Base-by-base conservation (phyloP, 1,140 invertebrate species). In the Aphelinus atriplicis region DNA sequence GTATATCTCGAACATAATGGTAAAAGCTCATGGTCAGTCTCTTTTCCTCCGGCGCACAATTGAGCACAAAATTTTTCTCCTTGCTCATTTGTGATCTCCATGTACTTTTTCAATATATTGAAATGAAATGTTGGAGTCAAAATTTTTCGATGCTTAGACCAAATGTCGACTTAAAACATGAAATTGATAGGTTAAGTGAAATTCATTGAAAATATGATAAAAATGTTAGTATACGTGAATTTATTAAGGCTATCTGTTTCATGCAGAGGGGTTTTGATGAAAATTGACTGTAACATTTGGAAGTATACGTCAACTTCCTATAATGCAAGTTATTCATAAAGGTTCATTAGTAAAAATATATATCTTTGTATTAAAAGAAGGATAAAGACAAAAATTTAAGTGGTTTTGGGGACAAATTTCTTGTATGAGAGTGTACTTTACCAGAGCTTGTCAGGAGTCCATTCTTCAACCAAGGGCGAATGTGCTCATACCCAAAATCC, bases 111-210 rank as follows among this genome's bases (percentile, higher is more conserved):
- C 26, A 26, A 26, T 26, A 97, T 95, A 79, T 94, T 93, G 83
- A 97, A 97, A 84, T 98, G 96, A 85, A 98, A 98, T 1, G 95
- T 92, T 1, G 95, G 95, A 0, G 96, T 97, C 1, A 98, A 84
- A 56, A 97, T 89, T 87, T 95, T 96, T 68, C 96, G 89, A 10
- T 95, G 88, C 0, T 84, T 80, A 61, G 91, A 91, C 95, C 96
- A 98, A 86, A 95, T 95, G 7, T 87, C 84, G 57, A 94, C 95
- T 92, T 62, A 43, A 85, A 67, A 72, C 50, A 67, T n/a, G 50
- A 46, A 71, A 10, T 10, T 74, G 26, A 46, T n/a, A 6, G 50
- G 65, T 55, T 43, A 65, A 64, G 64, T 42, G 51, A 65, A 43
- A 47, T 45, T 61, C 42, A 61, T 4, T 3, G 43, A 7, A 62